Percentiles rank a stretch among this genome's conserved stretches.
phyloP scores from a whole-genome alignment of 2,888 invertebrate species.

The Chrysotoxum bicinctum region DNA sequence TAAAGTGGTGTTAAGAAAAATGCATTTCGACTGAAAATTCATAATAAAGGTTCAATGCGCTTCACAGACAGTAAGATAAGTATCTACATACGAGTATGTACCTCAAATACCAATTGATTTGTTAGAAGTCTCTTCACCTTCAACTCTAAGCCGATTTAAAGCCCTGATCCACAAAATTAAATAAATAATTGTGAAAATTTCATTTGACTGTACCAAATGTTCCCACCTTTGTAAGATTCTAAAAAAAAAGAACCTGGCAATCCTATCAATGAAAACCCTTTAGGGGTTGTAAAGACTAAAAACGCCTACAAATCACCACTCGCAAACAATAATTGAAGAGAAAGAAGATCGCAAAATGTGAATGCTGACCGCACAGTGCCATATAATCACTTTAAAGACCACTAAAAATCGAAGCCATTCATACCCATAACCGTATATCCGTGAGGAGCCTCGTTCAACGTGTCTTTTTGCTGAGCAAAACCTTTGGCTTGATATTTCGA shows the following conservation, averaged over 20 bases:
- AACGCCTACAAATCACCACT: constrained; percentile 69
- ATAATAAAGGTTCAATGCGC: too few species aligned
- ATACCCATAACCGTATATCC: constrained; percentile 19
- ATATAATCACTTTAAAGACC: constrained; percentile 70
- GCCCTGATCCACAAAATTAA: too few species aligned
- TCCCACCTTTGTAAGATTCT: too few species aligned
- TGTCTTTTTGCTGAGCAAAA: background rate
- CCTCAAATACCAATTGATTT: too few species aligned
- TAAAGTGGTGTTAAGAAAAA: too few species aligned
- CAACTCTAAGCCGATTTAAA: too few species aligned
- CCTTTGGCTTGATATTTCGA: background rate
- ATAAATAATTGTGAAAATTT: too few species aligned
- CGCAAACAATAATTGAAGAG: constrained; percentile 55
- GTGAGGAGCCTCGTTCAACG: constrained; percentile 16
- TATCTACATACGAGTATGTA: too few species aligned
- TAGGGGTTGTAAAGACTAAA: constrained; percentile 55
- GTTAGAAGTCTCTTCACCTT: too few species aligned
- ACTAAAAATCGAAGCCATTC: constrained; percentile 60
- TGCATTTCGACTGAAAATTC: too few species aligned
- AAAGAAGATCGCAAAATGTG: constrained; percentile 44
- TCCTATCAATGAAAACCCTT: constrained; percentile 17
- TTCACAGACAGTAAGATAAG: too few species aligned
- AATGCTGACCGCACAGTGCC: constrained; percentile 62
- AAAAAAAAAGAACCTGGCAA: background rate
- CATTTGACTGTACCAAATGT: too few species aligned